Evolutionary conservation across 23 tunicate genomes (phyloP), one percentile per base, ranked within the genome.

Genomic region (Trididemnum miniatum): DNA sequence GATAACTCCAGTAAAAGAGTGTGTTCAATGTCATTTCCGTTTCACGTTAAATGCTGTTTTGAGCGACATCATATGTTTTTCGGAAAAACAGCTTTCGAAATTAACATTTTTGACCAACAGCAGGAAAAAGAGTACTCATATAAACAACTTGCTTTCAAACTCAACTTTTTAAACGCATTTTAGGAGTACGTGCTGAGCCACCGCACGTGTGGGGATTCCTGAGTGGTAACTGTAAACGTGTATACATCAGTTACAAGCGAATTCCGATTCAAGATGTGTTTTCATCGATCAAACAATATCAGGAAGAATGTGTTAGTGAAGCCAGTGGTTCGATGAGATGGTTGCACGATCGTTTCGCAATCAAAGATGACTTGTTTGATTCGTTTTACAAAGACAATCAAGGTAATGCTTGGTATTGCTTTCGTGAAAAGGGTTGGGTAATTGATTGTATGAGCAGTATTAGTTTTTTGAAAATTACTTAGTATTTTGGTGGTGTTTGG

Each of bases 301-400:
- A 64, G 20, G 63, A 65, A 5, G 60, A 60, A 29, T 2, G 28
- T 28, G 23, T 65, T 36, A 35, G 35, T 38, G 59, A n/a, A 3
- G 65, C 84, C 2, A 37, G 39, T 65, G 85, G 71, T 23, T 39
- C 82, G 23, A 81, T 81, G 82, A 51, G 51, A 35, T 87, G 91
- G 91, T 67, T 87, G 0, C 86, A 87, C 44, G 36, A 75, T 18
- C 76, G 91, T 1, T 87, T 87, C 65, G 66, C 26, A 30, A 31
- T 73, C 9, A 87, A 87, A 73, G 91, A 87, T 51, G 52, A 80
- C 23, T 30, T 87, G 20, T 34, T 87, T 31, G 34, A 81, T 20
- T 39, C 23, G n/a, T 71, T 79, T 52, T 86, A 66, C 29, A 36
- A 71, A 38, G 1, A 34, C 35, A 2, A 62, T 12, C 28, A 33